Percentiles rank a stretch among this genome's conserved stretches.
Evolutionary conservation across 2,113 vertebrate genomes (phyloP).

Genomic region (Paratilapia polleni): DNA sequence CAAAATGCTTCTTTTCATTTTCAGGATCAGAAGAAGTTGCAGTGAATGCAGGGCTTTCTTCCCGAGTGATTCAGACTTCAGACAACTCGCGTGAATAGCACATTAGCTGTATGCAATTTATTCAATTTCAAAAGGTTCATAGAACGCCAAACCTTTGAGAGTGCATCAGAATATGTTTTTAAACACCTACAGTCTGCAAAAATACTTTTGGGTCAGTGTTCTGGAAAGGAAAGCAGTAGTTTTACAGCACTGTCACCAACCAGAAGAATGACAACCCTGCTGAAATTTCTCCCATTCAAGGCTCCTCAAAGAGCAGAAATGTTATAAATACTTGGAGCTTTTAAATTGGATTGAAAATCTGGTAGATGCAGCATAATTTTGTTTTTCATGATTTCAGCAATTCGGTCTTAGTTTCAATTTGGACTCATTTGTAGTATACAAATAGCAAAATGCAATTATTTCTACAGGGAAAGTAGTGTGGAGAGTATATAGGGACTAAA

Average conservation of each 20-base stretch:
- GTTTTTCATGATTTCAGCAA: background rate
- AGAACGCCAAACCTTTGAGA: background rate
- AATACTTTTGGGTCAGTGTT: conserved; percentile 48
- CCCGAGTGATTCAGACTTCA: conserved; percentile 43
- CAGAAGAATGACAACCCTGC: background rate
- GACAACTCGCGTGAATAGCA: conserved; percentile 55
- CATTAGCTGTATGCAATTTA: conserved; percentile 50
- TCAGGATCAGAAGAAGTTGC: conserved; percentile 17
- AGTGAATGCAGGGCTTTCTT: conserved; percentile 27
- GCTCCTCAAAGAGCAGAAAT: background rate
- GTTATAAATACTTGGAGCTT: background rate
- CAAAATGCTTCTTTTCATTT: conserved; percentile 45
- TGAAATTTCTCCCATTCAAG: background rate
- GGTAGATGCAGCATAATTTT: conserved; percentile 4
- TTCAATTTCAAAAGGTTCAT: conserved; percentile 47
- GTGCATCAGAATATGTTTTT: conserved; percentile 1
- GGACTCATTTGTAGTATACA: background rate
- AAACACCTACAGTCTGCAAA: conserved; percentile 35
- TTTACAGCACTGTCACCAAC: background rate
- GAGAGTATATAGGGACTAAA: background rate
- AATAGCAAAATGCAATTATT: background rate
- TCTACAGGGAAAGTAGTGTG: background rate
- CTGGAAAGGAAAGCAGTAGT: conserved; percentile 52
- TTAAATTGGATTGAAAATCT: conserved; percentile 5
- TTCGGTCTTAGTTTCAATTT: background rate